A percentile compares a stretch with the other conserved stretches of the same genome.
These are phyloP conservation scores for Trissonchulus sp. DNA, from an alignment of 2,888 invertebrate species.

Conservation along the genomic window DNA sequence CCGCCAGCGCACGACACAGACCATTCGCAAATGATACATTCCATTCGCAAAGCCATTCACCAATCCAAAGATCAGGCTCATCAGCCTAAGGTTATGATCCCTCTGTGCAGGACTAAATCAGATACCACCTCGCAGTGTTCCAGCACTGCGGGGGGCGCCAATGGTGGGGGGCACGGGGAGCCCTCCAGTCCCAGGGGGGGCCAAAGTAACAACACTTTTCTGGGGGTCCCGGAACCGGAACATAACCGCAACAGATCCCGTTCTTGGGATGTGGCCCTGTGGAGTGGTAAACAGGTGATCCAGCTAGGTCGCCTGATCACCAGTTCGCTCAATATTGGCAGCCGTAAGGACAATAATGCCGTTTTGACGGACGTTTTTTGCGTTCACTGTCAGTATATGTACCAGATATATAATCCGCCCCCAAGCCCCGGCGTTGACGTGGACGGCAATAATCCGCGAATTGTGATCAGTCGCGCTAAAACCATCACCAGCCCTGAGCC, in stretches of 20 bases:
- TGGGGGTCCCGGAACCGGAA: not conserved
- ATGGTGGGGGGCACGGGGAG: not conserved
- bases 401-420: not conserved
- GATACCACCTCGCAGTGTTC: not conserved
- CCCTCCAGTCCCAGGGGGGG: not conserved
- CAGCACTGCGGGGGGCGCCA: not conserved
- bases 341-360: not conserved
- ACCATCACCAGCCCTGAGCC: not conserved
- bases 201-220: not conserved
- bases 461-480: not conserved
- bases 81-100: not conserved
- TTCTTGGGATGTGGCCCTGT: not conserved
- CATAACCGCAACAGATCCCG: not conserved
- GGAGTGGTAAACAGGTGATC: not conserved
- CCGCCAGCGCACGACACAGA: too few relatives aligned
- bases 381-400: not conserved
- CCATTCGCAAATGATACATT: not conserved
- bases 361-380: not conserved
- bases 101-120: not conserved
- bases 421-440: not conserved
- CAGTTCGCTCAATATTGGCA: not conserved
- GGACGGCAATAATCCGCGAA: not conserved
- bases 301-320: not conserved
- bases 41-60: not conserved
- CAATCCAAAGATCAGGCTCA: too few relatives aligned